These are phyloP conservation scores for Aplodontia rufa DNA, from an alignment of 2,113 vertebrate genomes.

Conservation along the genomic window DNA sequence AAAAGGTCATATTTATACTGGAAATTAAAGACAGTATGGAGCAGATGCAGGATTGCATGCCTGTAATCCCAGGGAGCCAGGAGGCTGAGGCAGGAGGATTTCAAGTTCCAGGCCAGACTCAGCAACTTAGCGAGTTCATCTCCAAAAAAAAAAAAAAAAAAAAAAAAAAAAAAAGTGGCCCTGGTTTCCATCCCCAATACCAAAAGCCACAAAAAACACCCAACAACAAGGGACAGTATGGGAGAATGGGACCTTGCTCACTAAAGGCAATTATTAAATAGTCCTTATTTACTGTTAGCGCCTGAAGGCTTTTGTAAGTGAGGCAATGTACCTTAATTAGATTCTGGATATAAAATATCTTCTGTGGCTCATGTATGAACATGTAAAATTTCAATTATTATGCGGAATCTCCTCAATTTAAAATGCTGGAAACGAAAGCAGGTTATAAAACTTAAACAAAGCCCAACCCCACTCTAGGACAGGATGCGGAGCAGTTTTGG, in stretches of 20 bases:
- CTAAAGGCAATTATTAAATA: background rate
- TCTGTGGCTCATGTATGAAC: background rate
- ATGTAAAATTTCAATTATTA: background rate
- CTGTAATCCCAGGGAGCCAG: too few species aligned
- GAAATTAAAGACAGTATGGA: background rate
- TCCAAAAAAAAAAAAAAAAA: too few species aligned
- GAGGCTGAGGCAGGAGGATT: background rate
- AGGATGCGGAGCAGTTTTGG: background rate
- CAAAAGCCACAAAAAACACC: too few species aligned
- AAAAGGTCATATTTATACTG: background rate
- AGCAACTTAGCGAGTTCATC: too few species aligned
- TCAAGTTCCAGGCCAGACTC: background rate
- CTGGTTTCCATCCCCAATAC: background rate
- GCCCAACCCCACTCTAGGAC: background rate
- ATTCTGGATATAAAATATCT: background rate
- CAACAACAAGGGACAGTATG: background rate
- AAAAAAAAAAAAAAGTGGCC: too few species aligned
- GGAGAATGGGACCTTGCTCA: background rate
- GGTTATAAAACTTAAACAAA: background rate
- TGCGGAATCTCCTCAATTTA: background rate
- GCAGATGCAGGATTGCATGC: too few species aligned
- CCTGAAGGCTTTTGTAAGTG: background rate
- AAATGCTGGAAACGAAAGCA: background rate
- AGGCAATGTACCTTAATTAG: background rate
- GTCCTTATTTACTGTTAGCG: background rate